A percentile compares a stretch with the other conserved stretches of the same genome.
Evolutionary conservation across 2,797 vertebrate species (phyloP).

Genomic region (Buceros bicornis): DNA sequence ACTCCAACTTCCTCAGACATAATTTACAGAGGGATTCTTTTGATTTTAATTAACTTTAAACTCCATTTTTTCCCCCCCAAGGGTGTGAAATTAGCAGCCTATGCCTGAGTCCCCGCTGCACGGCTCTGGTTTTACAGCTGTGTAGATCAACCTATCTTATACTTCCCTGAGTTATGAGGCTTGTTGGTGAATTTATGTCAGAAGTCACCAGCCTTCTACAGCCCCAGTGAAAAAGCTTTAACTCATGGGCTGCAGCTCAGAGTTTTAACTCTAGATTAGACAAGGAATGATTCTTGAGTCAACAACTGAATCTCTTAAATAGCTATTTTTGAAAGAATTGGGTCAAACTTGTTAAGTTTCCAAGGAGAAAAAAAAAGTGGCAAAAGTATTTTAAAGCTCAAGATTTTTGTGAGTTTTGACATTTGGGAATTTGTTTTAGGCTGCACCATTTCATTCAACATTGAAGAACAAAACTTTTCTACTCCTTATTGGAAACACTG

Average conservation of each 20-base stretch:
- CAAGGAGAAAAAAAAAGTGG: neutral
- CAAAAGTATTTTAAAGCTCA: neutral
- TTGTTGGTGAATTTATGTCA: neutral
- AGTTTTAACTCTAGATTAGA: neutral
- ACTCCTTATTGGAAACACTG: neutral
- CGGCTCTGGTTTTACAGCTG: neutral
- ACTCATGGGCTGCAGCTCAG: neutral
- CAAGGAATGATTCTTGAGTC: neutral
- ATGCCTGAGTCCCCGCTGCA: neutral
- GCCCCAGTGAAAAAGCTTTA: neutral
- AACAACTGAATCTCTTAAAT: neutral
- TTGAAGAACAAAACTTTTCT: neutral
- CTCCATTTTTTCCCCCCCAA: neutral
- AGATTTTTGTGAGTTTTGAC: neutral
- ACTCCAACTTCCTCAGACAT: neutral
- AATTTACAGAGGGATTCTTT: neutral
- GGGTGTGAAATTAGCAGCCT: neutral
- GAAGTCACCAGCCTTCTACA: neutral
- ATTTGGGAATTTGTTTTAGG: neutral
- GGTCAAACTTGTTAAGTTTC: neutral
- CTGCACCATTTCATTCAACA: neutral
- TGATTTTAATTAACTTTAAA: slow-evolving; percentile 1
- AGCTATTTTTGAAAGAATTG: neutral
- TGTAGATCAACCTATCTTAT: neutral
- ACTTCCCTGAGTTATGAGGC: neutral